Percentiles rank a stretch among this genome's conserved stretches.
These are phyloP conservation scores for Phanerotoma sp. DNA, from an alignment of 2,888 invertebrate genomes.

Conservation along the genomic window DNA sequence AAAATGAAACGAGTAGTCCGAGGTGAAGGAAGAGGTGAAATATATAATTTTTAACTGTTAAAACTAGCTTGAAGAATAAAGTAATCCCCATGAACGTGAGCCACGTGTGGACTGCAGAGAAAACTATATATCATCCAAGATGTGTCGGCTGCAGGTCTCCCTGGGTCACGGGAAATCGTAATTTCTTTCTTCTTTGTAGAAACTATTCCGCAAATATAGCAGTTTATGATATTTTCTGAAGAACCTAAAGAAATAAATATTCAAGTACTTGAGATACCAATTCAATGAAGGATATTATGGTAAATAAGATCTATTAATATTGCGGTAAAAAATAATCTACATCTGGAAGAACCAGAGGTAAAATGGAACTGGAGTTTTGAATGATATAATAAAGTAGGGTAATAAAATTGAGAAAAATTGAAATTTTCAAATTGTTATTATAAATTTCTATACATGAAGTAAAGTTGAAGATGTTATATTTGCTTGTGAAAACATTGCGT, in stretches of 20 bases:
- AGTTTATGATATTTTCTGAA: slow-evolving; percentile 32
- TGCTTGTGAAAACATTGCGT: too few relatives aligned
- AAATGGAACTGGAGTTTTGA: too few relatives aligned
- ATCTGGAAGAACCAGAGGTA: too few relatives aligned
- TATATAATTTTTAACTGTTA: slow-evolving; percentile 42
- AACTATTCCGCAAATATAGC: slow-evolving; percentile 36
- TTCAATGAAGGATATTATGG: neutral
- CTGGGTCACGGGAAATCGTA: slow-evolving; percentile 39
- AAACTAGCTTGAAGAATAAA: slow-evolving; percentile 19
- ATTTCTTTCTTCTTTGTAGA: slow-evolving; percentile 39
- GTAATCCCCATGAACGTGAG: slow-evolving; percentile 1
- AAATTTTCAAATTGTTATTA: too few relatives aligned
- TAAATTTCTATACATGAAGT: too few relatives aligned
- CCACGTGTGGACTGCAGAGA: slow-evolving; percentile 28
- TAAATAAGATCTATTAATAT: too few relatives aligned
- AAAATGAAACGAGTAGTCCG: too few relatives aligned
- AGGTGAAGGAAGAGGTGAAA: slow-evolving; percentile 36
- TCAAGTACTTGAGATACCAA: neutral
- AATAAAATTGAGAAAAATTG: too few relatives aligned
- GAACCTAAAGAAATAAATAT: slow-evolving; percentile 31
- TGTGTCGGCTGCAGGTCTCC: slow-evolving; percentile 41
- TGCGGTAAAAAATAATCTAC: too few relatives aligned
- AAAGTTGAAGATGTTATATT: too few relatives aligned
- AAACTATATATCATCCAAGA: slow-evolving; percentile 40
- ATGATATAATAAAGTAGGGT: too few relatives aligned